Conservation (phyloP, 1,140 invertebrate species). For the Muscidifurax raptorellus region DNA sequence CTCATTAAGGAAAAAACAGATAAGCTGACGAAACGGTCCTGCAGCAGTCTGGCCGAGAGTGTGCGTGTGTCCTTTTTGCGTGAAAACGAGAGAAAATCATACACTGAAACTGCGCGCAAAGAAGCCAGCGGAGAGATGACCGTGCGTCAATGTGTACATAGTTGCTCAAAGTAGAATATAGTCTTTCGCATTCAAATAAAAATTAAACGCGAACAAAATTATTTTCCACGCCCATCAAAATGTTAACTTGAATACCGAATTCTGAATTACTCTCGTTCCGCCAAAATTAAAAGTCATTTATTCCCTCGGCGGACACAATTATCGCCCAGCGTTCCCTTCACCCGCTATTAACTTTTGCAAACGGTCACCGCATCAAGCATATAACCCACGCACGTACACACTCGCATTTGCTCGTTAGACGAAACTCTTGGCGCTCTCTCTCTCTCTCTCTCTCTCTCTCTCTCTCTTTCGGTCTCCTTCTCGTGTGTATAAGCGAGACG, state of each 20-base stretch:
- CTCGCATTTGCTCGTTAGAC: conserved; percentile 13
- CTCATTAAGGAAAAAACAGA: conserved; percentile 16
- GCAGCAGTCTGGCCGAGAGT: not conserved
- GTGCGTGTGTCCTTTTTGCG: not conserved
- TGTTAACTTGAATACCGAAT: not conserved
- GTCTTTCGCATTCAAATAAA: too few relatives aligned
- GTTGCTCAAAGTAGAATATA: not conserved
- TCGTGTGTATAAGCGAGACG: not conserved
- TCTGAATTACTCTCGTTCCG: not conserved
- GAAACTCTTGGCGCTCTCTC: conserved; percentile 10
- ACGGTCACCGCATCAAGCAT: not conserved
- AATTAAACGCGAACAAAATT: too few relatives aligned
- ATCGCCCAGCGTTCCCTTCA: not conserved
- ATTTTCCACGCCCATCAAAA: too few relatives aligned
- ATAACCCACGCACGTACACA: not conserved
- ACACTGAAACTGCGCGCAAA: not conserved
- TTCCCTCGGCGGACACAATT: not conserved
- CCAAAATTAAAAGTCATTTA: conserved; percentile 6
- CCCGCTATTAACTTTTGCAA: not conserved
- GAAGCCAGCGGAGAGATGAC: too few relatives aligned
- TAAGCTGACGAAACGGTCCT: not conserved
- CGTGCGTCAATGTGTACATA: not conserved
- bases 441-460: not conserved
- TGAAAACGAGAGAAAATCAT: not conserved
- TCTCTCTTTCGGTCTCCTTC: not conserved